Conservation (phyloP, 1,140 invertebrate genomes). For the Ceratina calcarata region DNA sequence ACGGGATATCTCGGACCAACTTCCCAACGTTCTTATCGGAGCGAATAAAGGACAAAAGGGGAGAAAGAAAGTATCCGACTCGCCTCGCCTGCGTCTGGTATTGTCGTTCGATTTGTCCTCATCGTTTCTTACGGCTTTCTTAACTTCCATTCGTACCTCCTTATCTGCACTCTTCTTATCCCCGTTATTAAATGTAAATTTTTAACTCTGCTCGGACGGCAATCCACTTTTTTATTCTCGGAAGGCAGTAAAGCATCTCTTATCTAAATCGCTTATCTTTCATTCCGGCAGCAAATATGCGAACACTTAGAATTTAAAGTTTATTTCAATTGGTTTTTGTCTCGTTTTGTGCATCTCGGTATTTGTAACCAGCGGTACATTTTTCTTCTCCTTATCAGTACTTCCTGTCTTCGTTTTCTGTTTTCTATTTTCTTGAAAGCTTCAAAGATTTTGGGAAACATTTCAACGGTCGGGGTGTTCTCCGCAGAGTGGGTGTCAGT, state of each 20-base stretch:
- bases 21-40: conserved; percentile 21
- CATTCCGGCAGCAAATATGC: too few relatives aligned
- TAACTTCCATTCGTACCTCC: background rate
- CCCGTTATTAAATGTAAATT: background rate
- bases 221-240: too few relatives aligned
- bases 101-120: conserved; percentile 24
- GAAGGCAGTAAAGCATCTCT: too few relatives aligned
- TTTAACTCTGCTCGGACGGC: too few relatives aligned
- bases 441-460: conserved; percentile 7
- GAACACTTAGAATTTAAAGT: too few relatives aligned
- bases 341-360: too few relatives aligned
- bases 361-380: too few relatives aligned
- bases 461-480: background rate
- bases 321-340: too few relatives aligned
- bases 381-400: conserved; percentile 8
- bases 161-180: background rate
- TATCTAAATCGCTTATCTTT: too few relatives aligned
- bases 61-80: background rate
- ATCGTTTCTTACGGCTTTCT: background rate
- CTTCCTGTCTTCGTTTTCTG: background rate
- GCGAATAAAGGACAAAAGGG: background rate
- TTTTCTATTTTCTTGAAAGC: background rate
- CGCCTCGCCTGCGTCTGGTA: background rate
- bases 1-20: conserved; percentile 13
- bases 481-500: too few relatives aligned